Evolutionary conservation across 2,888 invertebrate species (phyloP).

Genomic region (Branchinecta sandiegonensis): DNA sequence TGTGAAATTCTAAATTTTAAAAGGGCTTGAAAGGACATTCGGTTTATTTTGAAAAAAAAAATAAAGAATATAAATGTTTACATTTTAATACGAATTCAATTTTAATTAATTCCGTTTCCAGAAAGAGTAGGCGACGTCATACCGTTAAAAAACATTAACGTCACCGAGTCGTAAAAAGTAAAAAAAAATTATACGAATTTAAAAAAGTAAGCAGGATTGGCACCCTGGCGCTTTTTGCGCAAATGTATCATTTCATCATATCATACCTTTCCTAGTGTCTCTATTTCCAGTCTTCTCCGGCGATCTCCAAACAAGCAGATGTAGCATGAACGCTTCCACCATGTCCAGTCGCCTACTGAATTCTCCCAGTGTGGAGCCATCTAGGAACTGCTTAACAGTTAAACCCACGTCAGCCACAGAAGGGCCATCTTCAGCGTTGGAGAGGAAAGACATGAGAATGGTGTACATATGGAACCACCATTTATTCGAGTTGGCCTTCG

Average conservation of each 20-base stretch:
- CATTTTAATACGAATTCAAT: no score
- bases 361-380: slow-evolving; percentile 66
- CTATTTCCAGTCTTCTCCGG: slow-evolving; percentile 24
- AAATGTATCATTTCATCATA: no score
- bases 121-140: not conserved
- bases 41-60: no score
- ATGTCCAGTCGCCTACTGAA: slow-evolving; percentile 62
- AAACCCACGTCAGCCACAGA: slow-evolving; percentile 38
- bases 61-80: no score
- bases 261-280: slow-evolving; percentile 36
- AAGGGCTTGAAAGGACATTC: no score
- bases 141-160: no score
- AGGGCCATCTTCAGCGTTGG: slow-evolving; percentile 29
- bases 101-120: not conserved
- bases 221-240: not conserved
- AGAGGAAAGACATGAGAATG: slow-evolving; percentile 48
- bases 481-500: slow-evolving; percentile 47
- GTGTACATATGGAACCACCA: slow-evolving; percentile 84
- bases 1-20: no score
- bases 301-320: slow-evolving; percentile 47
- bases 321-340: slow-evolving; percentile 64
- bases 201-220: slow-evolving; percentile 22
- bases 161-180: no score
- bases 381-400: slow-evolving; percentile 64
- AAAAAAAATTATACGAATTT: not conserved